Percentiles rank a stretch among this genome's conserved stretches.
These are phyloP conservation scores for Erythrocercus mccallii DNA, from an alignment of 2,113 vertebrate species.

Conservation along the genomic window DNA sequence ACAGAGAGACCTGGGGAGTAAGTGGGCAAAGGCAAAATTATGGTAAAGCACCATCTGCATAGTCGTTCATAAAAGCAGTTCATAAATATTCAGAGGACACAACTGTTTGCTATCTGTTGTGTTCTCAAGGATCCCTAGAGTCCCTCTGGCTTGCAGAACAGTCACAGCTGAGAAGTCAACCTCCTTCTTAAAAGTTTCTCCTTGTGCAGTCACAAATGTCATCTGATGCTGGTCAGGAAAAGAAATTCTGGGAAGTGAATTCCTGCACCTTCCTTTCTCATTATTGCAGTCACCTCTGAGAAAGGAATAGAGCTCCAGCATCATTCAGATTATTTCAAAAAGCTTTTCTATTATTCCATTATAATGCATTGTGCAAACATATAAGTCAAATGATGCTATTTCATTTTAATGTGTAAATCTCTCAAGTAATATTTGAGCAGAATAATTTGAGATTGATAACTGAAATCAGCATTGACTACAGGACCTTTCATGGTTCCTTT, in stretches of 20 bases:
- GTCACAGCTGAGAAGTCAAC: background rate
- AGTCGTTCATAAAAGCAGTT: background rate
- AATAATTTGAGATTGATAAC: constrained; percentile 24
- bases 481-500: background rate
- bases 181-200: background rate
- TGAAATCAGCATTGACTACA: background rate
- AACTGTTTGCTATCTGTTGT: background rate
- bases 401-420: background rate
- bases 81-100: background rate
- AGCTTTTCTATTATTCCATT: background rate
- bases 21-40: background rate
- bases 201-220: background rate
- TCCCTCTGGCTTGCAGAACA: background rate
- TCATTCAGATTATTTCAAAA: background rate
- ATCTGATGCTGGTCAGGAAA: background rate
- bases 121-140: rapidly evolving
- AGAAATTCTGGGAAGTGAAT: background rate
- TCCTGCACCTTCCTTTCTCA: background rate
- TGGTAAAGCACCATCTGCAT: background rate
- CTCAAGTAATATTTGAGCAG: background rate
- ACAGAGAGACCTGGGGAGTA: background rate
- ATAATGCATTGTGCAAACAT: background rate
- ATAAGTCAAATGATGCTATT: background rate
- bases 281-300: background rate
- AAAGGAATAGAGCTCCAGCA: background rate